Conservation (phyloP, 1,140 invertebrate genomes). For the Diorhabda sublineata region DNA sequence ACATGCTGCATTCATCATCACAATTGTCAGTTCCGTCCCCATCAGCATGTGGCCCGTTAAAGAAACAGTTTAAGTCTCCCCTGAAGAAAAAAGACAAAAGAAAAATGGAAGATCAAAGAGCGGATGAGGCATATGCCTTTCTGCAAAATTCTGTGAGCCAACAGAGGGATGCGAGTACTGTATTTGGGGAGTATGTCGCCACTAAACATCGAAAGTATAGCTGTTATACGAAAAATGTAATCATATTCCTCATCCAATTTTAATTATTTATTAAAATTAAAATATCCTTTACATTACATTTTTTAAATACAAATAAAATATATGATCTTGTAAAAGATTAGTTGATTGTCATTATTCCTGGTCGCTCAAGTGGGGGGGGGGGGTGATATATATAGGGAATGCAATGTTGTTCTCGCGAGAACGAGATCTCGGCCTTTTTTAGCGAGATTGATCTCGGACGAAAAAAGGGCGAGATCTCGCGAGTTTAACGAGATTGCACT, state of each 20-base stretch:
- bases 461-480: conserved; percentile 25
- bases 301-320: too few relatives aligned
- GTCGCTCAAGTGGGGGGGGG: too few relatives aligned
- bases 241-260: background rate
- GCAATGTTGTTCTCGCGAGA: background rate
- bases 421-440: conserved; percentile 1
- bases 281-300: too few relatives aligned
- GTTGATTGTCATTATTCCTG: too few relatives aligned
- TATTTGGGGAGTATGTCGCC: conserved; percentile 22
- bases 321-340: too few relatives aligned
- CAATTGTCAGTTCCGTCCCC: too few relatives aligned
- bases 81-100: too few relatives aligned
- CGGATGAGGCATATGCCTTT: conserved; percentile 24
- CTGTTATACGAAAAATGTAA: conserved; percentile 1
- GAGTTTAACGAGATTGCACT: conserved; percentile 25
- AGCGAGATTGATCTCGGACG: conserved; percentile 20
- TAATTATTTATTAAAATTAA: background rate
- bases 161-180: conserved; percentile 5
- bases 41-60: too few relatives aligned
- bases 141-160: background rate
- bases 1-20: too few relatives aligned
- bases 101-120: too few relatives aligned
- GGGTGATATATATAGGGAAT: background rate
- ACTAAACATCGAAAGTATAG: conserved; percentile 14
- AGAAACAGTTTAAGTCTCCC: too few relatives aligned